Evolutionary conservation across 2,888 invertebrate species (phyloP).

Genomic region (Xanthorhoe designata): DNA sequence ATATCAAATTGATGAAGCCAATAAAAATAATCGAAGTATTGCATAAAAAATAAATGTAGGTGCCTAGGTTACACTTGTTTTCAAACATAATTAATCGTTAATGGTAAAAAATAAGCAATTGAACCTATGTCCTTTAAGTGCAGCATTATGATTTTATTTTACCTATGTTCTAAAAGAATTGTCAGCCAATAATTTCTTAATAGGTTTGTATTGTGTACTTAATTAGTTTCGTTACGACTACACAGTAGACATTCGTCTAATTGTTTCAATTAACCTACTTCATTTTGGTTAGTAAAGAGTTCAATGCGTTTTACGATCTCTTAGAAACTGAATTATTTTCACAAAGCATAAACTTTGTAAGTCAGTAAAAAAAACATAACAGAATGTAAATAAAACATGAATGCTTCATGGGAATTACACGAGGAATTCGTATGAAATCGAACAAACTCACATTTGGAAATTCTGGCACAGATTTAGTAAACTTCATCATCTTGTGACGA

Average conservation of each 20-base stretch:
- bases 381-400: no score
- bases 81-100: no score
- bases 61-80: no score
- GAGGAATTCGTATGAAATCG: neutral
- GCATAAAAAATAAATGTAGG: no score
- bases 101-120: no score
- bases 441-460: neutral
- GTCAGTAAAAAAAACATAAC: no score
- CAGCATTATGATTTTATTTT: neutral
- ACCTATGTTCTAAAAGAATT: neutral
- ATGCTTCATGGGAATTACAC: no score
- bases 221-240: neutral
- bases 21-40: no score
- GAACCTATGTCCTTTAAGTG: neutral
- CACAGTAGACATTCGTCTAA: neutral
- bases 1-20: no score
- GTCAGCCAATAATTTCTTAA: neutral
- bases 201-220: neutral
- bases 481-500: no score
- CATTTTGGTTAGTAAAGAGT: neutral
- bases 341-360: no score
- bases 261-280: constrained; percentile 14
- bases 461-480: no score
- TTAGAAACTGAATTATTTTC: neutral
- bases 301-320: neutral